Evolutionary conservation across 2,888 invertebrate species (phyloP).

Genomic region (Autographa pulchrina): DNA sequence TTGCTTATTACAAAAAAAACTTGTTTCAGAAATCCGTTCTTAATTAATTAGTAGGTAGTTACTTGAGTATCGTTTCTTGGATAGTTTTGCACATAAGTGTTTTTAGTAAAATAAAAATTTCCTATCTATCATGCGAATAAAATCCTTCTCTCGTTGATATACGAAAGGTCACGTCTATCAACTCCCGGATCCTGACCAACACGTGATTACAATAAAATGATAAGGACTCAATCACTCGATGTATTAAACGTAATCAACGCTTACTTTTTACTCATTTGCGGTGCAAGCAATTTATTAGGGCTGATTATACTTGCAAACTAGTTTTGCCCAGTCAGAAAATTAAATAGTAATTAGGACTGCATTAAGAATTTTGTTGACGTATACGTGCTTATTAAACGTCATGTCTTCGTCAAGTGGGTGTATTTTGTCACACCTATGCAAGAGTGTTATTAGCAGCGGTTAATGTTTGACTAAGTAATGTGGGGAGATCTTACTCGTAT

Average conservation of each 20-base stretch:
- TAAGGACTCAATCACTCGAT: conserved; percentile 33
- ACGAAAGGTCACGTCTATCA: conserved; percentile 40
- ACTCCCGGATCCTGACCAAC: conserved; percentile 56
- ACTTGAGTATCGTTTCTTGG: too few relatives aligned
- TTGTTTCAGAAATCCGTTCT: too few relatives aligned
- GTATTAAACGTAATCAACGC: conserved; percentile 13
- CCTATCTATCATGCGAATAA: conserved; percentile 13
- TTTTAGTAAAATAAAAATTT: too few relatives aligned
- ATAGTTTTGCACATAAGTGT: too few relatives aligned
- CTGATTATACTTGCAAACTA: conserved; percentile 33
- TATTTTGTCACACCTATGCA: neutral
- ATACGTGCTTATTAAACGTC: neutral
- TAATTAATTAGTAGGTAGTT: too few relatives aligned
- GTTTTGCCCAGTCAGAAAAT: conserved; percentile 29
- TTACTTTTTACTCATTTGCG: conserved; percentile 27
- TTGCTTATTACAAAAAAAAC: too few relatives aligned
- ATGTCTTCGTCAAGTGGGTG: conserved; percentile 1
- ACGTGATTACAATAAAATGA: conserved; percentile 35
- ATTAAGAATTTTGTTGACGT: conserved; percentile 17
- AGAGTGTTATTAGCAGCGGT: conserved; percentile 2
- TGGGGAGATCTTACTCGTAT: neutral
- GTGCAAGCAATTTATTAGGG: conserved; percentile 30
- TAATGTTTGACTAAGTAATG: neutral
- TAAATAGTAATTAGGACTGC: conserved; percentile 26
- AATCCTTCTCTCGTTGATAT: conserved; percentile 38